Base-by-base conservation (phyloP, 2,113 vertebrate species). In the Cebidichthys violaceus region DNA sequence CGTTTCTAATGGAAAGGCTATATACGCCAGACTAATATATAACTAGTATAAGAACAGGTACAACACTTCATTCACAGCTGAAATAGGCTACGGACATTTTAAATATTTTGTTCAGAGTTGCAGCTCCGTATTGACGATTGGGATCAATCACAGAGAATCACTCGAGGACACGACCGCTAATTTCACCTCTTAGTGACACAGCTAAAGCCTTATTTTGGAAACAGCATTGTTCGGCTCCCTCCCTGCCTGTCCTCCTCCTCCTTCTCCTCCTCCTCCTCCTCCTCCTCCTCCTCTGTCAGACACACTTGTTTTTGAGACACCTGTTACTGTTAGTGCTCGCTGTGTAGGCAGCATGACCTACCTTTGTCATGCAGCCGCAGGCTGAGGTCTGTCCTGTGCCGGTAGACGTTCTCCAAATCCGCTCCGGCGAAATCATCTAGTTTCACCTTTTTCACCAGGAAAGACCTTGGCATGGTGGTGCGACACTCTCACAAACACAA, bases 391-490 rank as follows among this genome's bases (percentile, higher is more conserved):
- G 95, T 87, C 85, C 97, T 94, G 93, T 96, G 93, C 77, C 97
- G 95, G 93, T 98, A 97, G 65, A 94, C 94, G 91, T 92, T 96
- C 86, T 97, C 97, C 82, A 97, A 85, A 87, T 97, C 97, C 61
- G 96, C 91, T 79, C 77, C 90, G 29, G 95, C 96, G 93, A 97
- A 98, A 90, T 96, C 97, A 95, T 97, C 97, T 77, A 97, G 92
- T 95, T 98, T 98, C 93, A 98, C 97, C 96, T 98, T 98, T 95
- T 98, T 98, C 84, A 98, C 97, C 95, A 98, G 95, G 94, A 98
- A 98, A 89, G 97, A 98, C 94, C 97, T 98, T 94, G 97, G 97
- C 97, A 98, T 98, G 92, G 86, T 94, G 93, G 87, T 87, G 91
- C 84, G 86, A 83, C 85, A 43, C 87, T 69, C 88, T 76, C 90